These are phyloP conservation scores for Harlomillsia oculata DNA, from an alignment of 1,140 invertebrate genomes.

Conservation along the genomic window DNA sequence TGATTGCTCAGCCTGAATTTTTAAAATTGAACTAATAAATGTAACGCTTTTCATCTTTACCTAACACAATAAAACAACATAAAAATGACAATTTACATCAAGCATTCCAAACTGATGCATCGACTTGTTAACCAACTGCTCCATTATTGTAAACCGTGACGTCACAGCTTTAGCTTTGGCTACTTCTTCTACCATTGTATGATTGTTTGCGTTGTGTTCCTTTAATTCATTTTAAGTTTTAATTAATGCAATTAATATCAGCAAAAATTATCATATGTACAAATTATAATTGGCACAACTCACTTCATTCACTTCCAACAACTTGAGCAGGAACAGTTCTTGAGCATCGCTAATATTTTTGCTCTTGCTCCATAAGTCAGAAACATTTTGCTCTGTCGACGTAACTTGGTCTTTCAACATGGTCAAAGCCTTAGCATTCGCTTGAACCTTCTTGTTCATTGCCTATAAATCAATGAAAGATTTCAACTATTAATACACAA, in stretches of 20 bases:
- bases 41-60: background rate
- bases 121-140: too few species aligned
- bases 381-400: background rate
- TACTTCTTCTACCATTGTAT: too few species aligned
- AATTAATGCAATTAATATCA: too few species aligned
- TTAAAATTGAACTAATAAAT: background rate
- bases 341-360: constrained; percentile 11
- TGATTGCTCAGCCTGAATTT: constrained; percentile 14
- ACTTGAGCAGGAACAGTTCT: constrained; percentile 16
- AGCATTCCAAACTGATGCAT: too few species aligned
- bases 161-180: too few species aligned
- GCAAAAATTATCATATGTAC: too few species aligned
- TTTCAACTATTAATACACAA: background rate
- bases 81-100: too few species aligned
- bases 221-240: too few species aligned
- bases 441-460: background rate
- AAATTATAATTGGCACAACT: constrained; percentile 2
- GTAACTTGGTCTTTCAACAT: background rate
- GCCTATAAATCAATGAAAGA: background rate
- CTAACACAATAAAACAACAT: too few species aligned
- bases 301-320: constrained; percentile 17
- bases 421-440: background rate
- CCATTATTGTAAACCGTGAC: too few species aligned
- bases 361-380: background rate
- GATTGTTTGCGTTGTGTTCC: too few species aligned